Conservation (phyloP, 2,888 invertebrate genomes). For the Yponomeuta plumbellus region DNA sequence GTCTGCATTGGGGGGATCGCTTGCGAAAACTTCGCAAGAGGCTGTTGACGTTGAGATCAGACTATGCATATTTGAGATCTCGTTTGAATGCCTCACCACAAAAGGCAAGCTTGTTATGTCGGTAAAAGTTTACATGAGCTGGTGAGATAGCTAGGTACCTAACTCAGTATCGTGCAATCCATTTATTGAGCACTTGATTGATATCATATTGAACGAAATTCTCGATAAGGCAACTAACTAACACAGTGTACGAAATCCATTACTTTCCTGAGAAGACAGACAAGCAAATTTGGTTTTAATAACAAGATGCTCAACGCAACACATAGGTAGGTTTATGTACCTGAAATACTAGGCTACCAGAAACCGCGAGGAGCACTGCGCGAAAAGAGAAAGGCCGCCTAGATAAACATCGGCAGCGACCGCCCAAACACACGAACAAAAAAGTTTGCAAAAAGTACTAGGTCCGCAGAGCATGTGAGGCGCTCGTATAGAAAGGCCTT, state of each 20-base stretch:
- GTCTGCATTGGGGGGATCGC: slow-evolving; percentile 10
- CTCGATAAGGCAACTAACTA: neutral
- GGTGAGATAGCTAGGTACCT: neutral
- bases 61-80: slow-evolving; percentile 9
- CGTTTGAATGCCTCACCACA: too few species aligned
- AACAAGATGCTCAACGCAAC: neutral
- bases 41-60: slow-evolving; percentile 7
- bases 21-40: slow-evolving; percentile 9
- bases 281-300: neutral
- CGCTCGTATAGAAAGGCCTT: neutral
- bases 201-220: neutral
- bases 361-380: neutral
- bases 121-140: neutral
- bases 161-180: neutral
- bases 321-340: neutral
- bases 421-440: neutral
- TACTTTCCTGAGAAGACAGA: neutral
- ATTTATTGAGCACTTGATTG: neutral
- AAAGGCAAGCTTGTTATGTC: too few species aligned
- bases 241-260: neutral
- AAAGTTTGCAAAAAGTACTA: slow-evolving; percentile 1
- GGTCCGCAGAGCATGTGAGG: neutral
- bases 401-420: neutral
- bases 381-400: neutral
- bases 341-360: neutral